phyloP scores from a whole-genome alignment of 2,113 vertebrate species.

The Ophthalmolycus amberensis region DNA sequence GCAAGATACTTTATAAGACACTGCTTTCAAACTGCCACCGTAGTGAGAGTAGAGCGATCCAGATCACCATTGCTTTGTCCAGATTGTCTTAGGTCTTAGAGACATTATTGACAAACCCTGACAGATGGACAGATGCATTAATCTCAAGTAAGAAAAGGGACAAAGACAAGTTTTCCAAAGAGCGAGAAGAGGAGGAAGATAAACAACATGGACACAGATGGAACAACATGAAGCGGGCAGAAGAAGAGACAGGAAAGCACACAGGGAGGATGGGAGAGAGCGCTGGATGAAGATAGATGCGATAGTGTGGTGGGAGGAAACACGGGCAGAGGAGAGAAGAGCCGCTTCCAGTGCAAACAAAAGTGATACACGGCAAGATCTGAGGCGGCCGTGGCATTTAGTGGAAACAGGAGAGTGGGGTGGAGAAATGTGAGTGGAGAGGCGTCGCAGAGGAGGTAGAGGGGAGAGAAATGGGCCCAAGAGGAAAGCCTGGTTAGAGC shows the following conservation, averaged over 20 bases:
- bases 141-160: slow-evolving; percentile 41
- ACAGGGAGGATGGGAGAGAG: slow-evolving; percentile 43
- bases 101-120: slow-evolving; percentile 26
- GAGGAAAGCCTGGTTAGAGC: slow-evolving; percentile 28
- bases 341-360: slow-evolving; percentile 63
- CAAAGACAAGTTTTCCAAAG: slow-evolving; percentile 30
- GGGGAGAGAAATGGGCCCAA: slow-evolving; percentile 7
- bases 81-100: slow-evolving; percentile 6
- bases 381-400: slow-evolving; percentile 41
- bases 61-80: not conserved
- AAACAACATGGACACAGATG: slow-evolving; percentile 33
- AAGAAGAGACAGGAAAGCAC: slow-evolving; percentile 41
- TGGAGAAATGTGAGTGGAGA: slow-evolving; percentile 19
- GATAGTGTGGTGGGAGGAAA: slow-evolving; percentile 45
- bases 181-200: slow-evolving; percentile 34
- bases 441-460: slow-evolving; percentile 8
- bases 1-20: not conserved
- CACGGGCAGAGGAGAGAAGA: slow-evolving; percentile 31
- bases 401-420: slow-evolving; percentile 37
- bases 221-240: slow-evolving; percentile 59
- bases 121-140: slow-evolving; percentile 36
- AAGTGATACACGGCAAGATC: slow-evolving; percentile 51
- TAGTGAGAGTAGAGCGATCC: not conserved
- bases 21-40: slow-evolving; percentile 16
- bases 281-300: slow-evolving; percentile 67